Evolutionary conservation across 2,888 invertebrate species (phyloP).

Genomic region (Drosophila incognita): DNA sequence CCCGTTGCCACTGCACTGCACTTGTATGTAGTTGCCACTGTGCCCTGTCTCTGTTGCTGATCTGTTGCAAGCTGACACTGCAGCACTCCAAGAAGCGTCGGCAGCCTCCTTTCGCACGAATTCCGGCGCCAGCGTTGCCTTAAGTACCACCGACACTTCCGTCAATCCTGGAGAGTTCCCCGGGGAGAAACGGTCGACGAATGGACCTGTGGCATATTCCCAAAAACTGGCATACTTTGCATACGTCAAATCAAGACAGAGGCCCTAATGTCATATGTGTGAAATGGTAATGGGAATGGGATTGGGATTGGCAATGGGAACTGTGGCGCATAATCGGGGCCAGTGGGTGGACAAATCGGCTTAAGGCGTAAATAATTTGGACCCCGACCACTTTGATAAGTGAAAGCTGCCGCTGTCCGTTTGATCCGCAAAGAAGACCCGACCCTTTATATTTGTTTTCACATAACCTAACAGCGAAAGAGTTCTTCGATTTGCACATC

Average conservation of each 20-base stretch:
- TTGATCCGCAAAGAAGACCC: constrained; percentile 56
- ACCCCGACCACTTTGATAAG: constrained; percentile 68
- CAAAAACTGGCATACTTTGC: constrained; percentile 36
- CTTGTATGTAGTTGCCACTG: not conserved
- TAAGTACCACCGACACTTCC: constrained; percentile 70
- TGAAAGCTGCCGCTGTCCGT: constrained; percentile 62
- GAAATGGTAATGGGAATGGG: constrained; percentile 2
- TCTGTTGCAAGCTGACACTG: constrained; percentile 56
- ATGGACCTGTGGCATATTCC: constrained; percentile 23
- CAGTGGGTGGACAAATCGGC: constrained; percentile 63
- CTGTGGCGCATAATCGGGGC: constrained; percentile 14
- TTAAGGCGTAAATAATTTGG: constrained; percentile 80
- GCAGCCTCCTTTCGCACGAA: constrained; percentile 65
- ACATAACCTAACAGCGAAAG: constrained; percentile 10
- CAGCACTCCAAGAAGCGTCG: constrained; percentile 15
- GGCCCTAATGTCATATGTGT: constrained; percentile 24
- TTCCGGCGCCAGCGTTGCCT: constrained; percentile 66
- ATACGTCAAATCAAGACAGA: constrained; percentile 22
- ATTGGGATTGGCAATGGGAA: not conserved
- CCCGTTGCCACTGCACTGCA: constrained; percentile 2
- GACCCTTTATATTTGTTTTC: constrained; percentile 46
- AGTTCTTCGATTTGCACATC: not conserved
- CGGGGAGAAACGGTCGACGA: constrained; percentile 13
- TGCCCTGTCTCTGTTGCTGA: not conserved
- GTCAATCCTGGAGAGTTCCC: constrained; percentile 35